Evolutionary conservation across 2,113 vertebrate genomes (phyloP).

Genomic region (Chroicocephalus ridibundus): DNA sequence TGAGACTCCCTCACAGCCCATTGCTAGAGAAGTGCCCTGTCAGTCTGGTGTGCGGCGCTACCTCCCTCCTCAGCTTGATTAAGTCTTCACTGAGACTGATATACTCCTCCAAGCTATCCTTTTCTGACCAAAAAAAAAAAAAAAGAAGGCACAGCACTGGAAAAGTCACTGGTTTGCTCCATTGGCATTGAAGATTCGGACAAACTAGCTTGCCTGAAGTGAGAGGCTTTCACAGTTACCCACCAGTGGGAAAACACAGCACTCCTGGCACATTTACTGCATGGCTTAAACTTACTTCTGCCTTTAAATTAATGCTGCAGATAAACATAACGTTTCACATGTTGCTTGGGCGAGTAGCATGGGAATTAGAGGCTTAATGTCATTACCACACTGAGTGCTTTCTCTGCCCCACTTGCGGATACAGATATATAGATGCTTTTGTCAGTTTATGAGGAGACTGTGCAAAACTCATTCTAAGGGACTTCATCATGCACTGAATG

Average conservation of each 20-base stretch:
- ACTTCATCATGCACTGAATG: slow-evolving; percentile 34
- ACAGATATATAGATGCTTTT: neutral
- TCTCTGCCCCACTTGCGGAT: neutral
- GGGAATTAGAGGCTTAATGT: slow-evolving; percentile 4
- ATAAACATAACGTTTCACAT: neutral
- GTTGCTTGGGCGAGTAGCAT: neutral
- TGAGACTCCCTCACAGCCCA: neutral
- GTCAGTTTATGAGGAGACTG: neutral
- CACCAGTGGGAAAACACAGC: neutral
- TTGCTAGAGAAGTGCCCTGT: neutral
- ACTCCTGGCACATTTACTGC: neutral
- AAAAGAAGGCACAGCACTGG: neutral
- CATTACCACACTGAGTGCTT: neutral
- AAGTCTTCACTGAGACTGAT: neutral
- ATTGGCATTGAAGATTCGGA: neutral
- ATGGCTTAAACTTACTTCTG: neutral
- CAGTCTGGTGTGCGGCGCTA: neutral
- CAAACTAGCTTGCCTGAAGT: neutral
- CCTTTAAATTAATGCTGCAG: slow-evolving; percentile 5
- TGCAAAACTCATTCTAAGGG: slow-evolving; percentile 36
- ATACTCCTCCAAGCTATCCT: neutral
- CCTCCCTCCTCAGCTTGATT: neutral
- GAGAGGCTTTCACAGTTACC: neutral
- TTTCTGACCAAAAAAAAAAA: neutral
- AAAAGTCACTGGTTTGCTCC: neutral